Evolutionary conservation across 2,888 invertebrate genomes (phyloP), one percentile per base, ranked within the genome.

Genomic region (Phrixothrix hirtus): DNA sequence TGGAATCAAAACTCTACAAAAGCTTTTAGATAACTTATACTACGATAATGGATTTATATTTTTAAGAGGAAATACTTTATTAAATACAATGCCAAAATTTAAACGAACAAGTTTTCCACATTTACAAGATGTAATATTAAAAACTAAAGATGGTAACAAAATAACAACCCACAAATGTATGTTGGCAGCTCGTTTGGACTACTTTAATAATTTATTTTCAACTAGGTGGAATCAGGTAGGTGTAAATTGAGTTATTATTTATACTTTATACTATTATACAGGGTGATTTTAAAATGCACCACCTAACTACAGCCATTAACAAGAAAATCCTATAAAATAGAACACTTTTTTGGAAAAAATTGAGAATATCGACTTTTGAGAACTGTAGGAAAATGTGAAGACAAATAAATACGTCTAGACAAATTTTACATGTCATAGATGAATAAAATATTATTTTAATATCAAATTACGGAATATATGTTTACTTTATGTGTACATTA

Each of bases 131-230:
- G 69, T 77, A 4, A 57, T 59, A 2, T 63, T 79, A 7, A 67
- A 66, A 45, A 72, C 74, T 56, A 69, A 69, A 32, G 74, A 75
- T 58, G 68, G 69, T 2, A 63, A 63, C 15, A 60, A 61, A 31
- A 71, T 90, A 13, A 72, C 78, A 0, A 92, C 89, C 0, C 93
- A 94, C 70, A 88, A 86, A 67, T 93, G 92, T 68, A 77, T 94
- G n/a, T 74, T 94, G 11, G 85, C 87, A 0, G 86, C 90, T 0
- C 76, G 92, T 21, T 76, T 89, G n/a, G 92, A 93, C 58, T 94
- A 93, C 74, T 94, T 94, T 71, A 83, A 84, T 54, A 87, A 87
- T 64, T 89, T 94, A 89, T 87, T 93, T 63, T 83, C 85, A 66
- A 83, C 85, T 64, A 83, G 86, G 31, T 93, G 92, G 92, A 79